Percentiles rank a stretch among this genome's conserved stretches.
These are phyloP conservation scores for Lycopodina hypogea DNA, from an alignment of 37 sponge, comb jelly and placozoan species.

Conservation along the genomic window DNA sequence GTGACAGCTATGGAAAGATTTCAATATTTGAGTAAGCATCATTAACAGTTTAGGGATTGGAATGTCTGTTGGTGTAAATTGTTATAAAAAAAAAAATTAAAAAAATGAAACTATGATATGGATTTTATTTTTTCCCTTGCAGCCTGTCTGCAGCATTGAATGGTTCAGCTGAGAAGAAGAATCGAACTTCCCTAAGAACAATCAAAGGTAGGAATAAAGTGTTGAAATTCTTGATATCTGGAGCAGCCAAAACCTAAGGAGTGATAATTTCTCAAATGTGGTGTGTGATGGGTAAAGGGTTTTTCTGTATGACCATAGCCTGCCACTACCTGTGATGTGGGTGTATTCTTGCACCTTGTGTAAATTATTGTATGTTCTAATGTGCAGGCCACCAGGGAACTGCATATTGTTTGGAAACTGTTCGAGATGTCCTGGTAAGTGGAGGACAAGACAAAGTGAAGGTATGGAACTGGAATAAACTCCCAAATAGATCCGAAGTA, in stretches of 20 bases:
- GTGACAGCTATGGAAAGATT: conserved; percentile 64
- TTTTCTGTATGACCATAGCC: too few species aligned
- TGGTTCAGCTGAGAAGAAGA: background rate
- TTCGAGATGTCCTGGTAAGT: conserved; percentile 41
- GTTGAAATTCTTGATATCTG: too few species aligned
- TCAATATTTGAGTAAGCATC: conserved; percentile 58
- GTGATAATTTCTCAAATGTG: too few species aligned
- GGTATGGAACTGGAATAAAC: conserved; percentile 56
- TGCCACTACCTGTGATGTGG: too few species aligned
- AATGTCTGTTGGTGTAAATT: background rate
- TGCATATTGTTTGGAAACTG: conserved; percentile 15
- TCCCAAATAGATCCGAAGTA: conserved; percentile 8
- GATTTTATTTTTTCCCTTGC: conserved; percentile 6
- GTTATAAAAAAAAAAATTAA: background rate
- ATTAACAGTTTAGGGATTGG: background rate
- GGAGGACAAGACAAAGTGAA: conserved; percentile 42
- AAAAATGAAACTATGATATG: too few species aligned
- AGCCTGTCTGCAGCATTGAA: conserved; percentile 31
- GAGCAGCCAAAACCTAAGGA: too few species aligned
- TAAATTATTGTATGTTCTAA: too few species aligned
- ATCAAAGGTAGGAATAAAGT: background rate
- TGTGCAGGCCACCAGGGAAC: background rate
- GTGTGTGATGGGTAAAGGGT: too few species aligned
- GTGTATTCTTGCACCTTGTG: too few species aligned
- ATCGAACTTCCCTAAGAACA: background rate